phyloP scores from a whole-genome alignment of 2,113 vertebrate species.

The Suricata suricatta region DNA sequence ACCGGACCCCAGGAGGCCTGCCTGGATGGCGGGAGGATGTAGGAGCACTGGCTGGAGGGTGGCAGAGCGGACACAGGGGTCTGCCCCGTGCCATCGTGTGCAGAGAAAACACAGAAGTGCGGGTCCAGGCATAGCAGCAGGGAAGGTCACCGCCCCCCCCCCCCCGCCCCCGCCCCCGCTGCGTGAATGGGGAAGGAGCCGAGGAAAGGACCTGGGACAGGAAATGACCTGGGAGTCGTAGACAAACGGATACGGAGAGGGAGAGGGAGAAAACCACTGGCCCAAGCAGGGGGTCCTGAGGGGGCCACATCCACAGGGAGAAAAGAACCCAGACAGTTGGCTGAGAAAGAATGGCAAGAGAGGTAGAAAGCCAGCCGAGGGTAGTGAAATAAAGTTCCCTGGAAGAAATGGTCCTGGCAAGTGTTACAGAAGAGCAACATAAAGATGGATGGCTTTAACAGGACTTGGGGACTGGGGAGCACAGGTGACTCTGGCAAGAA shows the following conservation, averaged over 20 bases:
- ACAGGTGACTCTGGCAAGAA: not conserved
- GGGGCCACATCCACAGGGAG: not conserved
- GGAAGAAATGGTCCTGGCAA: not conserved
- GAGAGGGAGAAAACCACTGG: not conserved
- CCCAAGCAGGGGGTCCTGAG: not conserved
- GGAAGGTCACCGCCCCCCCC: no score
- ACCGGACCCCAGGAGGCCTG: rapidly evolving
- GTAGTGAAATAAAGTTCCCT: not conserved
- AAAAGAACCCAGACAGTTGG: not conserved
- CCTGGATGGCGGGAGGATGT: not conserved
- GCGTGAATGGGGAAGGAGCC: not conserved
- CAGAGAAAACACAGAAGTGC: not conserved
- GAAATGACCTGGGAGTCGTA: not conserved
- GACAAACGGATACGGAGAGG: rapidly evolving
- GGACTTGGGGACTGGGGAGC: not conserved
- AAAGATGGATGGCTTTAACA: not conserved
- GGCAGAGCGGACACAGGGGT: not conserved
- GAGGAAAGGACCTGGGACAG: not conserved
- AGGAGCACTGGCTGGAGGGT: not conserved
- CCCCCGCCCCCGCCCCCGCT: no score
- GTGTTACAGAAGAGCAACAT: not conserved
- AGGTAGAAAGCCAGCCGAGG: not conserved
- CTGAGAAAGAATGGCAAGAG: not conserved
- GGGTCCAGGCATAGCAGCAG: not conserved
- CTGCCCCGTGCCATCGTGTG: not conserved